These are phyloP conservation scores for Rhadina sibilatrix DNA, from an alignment of 2,113 vertebrate genomes.

Conservation along the genomic window DNA sequence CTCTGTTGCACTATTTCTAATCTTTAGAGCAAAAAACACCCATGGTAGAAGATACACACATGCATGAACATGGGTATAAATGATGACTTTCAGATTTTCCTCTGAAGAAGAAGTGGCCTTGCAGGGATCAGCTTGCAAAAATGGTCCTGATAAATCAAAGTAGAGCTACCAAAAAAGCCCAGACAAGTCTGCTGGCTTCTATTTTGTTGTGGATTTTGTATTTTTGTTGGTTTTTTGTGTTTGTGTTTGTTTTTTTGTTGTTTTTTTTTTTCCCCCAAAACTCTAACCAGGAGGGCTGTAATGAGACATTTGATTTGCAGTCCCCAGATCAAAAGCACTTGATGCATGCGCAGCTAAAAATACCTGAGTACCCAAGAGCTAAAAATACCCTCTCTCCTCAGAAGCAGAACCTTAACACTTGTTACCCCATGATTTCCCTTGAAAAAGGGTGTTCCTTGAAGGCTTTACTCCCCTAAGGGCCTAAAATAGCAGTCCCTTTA, in stretches of 20 bases:
- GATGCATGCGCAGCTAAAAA: not conserved
- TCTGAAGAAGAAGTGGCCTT: not conserved
- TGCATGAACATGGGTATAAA: not conserved
- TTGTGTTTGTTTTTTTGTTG: too few relatives aligned
- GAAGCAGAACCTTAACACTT: not conserved
- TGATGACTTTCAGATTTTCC: not conserved
- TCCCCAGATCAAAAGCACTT: not conserved
- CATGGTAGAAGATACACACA: accelerated
- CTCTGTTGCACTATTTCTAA: not conserved
- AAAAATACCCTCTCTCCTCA: not conserved
- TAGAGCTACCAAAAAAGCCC: not conserved
- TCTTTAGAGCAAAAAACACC: not conserved
- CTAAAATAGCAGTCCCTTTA: not conserved
- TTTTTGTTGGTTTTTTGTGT: not conserved
- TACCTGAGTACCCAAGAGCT: not conserved
- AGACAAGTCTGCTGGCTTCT: not conserved
- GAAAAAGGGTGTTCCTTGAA: not conserved
- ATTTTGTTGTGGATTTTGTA: not conserved
- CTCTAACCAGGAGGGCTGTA: not conserved
- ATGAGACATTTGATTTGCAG: not conserved
- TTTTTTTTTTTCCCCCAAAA: not conserved
- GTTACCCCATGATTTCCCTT: not conserved
- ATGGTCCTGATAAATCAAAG: not conserved
- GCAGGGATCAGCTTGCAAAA: not conserved
- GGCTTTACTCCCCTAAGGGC: not conserved